phyloP scores from a whole-genome alignment of 2,797 vertebrate species.

The Parauchenoglanis punctatus region DNA sequence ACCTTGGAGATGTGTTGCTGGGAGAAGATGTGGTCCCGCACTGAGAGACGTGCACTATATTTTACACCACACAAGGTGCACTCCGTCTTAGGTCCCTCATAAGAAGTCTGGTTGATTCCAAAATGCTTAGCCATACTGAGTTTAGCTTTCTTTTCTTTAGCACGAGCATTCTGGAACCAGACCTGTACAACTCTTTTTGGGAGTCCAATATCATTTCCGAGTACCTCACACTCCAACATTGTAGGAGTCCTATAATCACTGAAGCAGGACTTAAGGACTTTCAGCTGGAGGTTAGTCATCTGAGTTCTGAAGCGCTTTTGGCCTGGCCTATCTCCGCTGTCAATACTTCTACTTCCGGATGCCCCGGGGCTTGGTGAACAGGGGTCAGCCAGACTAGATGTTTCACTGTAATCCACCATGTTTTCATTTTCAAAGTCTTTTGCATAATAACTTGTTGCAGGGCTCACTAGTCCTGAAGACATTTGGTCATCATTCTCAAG shows the following conservation, averaged over 20 bases:
- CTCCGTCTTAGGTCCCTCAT: slow-evolving; percentile 98
- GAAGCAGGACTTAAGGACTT: slow-evolving; percentile 98
- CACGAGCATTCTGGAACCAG: slow-evolving; percentile 99
- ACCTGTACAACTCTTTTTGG: slow-evolving; percentile 99
- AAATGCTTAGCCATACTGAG: slow-evolving; percentile 99
- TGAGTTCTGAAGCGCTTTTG: slow-evolving; percentile 99
- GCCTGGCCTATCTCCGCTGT: slow-evolving; percentile 92
- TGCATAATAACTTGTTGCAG: slow-evolving; percentile 94
- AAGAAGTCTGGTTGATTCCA: slow-evolving; percentile 97
- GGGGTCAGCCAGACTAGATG: slow-evolving; percentile 95
- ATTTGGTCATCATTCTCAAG: slow-evolving; percentile 95
- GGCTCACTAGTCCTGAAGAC: slow-evolving; percentile 97
- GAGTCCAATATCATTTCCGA: slow-evolving; percentile 99
- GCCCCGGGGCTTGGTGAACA: slow-evolving; percentile 96
- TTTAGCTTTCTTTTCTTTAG: slow-evolving; percentile 99
- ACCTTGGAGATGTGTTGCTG: slow-evolving; percentile 99
- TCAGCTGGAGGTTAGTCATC: slow-evolving; percentile 99
- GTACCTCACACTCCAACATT: slow-evolving; percentile 99
- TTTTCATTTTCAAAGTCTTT: slow-evolving; percentile 97
- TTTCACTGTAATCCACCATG: slow-evolving; percentile 97
- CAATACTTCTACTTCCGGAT: slow-evolving; percentile 89
- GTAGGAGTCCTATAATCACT: slow-evolving; percentile 99
- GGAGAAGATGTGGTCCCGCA: slow-evolving; percentile 99
- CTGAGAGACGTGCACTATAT: slow-evolving; percentile 97
- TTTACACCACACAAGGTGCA: slow-evolving; percentile 98